These are phyloP conservation scores for Phrynosoma platyrhinos DNA, from an alignment of 2,113 vertebrate species.

Conservation along the genomic window DNA sequence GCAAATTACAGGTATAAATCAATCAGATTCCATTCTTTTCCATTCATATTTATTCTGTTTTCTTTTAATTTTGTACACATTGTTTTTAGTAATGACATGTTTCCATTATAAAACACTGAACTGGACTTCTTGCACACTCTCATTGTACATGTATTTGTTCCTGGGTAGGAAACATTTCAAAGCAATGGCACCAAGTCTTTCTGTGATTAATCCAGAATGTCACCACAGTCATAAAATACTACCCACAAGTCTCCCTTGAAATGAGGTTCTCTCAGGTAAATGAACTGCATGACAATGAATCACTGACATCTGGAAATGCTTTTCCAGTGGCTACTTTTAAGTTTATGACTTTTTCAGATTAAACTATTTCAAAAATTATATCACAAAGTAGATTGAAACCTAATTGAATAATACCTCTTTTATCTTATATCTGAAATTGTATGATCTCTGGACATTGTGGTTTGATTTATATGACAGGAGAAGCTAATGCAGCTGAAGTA, in stretches of 20 bases:
- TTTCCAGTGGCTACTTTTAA: conserved; percentile 9
- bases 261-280: conserved; percentile 13
- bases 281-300: conserved; percentile 8
- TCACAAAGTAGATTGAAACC: conserved; percentile 20
- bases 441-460: background rate
- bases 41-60: background rate
- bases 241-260: background rate
- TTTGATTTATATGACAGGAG: background rate
- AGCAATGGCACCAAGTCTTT: background rate
- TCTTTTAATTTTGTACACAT: background rate
- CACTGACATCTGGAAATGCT: conserved; percentile 5
- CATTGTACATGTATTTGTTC: background rate
- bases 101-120: background rate
- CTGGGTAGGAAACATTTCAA: background rate
- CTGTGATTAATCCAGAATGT: background rate
- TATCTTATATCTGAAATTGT: conserved; percentile 1
- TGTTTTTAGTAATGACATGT: background rate
- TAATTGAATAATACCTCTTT: conserved; percentile 15
- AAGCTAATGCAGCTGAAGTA: background rate
- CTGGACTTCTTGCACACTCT: background rate
- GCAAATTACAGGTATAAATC: background rate
- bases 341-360: conserved; percentile 23
- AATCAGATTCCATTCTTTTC: background rate
- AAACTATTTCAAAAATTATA: conserved; percentile 8
- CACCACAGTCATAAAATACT: conserved; percentile 19